Percentiles rank a stretch among this genome's conserved stretches.
phyloP scores from a whole-genome alignment of 2,888 invertebrate genomes.

The Tiliacea aurago region DNA sequence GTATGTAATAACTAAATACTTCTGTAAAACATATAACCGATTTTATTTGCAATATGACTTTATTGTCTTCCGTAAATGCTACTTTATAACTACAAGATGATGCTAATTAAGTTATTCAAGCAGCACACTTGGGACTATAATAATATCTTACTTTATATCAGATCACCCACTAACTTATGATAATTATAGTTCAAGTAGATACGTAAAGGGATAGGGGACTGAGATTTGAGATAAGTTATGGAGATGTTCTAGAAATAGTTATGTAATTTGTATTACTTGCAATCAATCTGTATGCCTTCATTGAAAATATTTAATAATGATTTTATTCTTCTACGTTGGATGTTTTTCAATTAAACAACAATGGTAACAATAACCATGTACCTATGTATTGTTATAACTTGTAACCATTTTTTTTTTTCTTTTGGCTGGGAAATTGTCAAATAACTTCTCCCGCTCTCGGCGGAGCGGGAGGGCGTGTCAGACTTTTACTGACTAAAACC shows the following conservation, averaged over 20 bases:
- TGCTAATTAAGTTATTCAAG: constrained; percentile 3
- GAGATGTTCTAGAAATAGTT: neutral
- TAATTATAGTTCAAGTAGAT: constrained; percentile 9
- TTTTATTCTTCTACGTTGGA: neutral
- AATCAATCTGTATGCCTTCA: neutral
- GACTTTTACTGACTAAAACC: too few species aligned
- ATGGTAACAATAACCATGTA: neutral
- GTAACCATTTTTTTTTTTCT: too few species aligned
- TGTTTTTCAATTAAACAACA: neutral
- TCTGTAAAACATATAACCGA: neutral
- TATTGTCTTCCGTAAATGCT: too few species aligned
- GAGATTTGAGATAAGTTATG: constrained; percentile 23
- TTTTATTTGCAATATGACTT: neutral
- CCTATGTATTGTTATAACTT: too few species aligned
- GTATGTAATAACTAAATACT: neutral
- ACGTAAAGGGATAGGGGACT: constrained; percentile 22
- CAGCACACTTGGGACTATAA: neutral
- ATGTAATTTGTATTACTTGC: neutral
- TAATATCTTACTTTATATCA: constrained; percentile 13
- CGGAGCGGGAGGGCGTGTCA: too few species aligned
- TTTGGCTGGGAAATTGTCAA: too few species aligned
- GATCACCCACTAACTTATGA: constrained; percentile 27
- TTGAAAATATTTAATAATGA: neutral
- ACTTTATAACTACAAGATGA: neutral
- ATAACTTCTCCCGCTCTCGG: too few species aligned